Evolutionary conservation across 2,888 invertebrate species (phyloP), one percentile per base, ranked within the genome.

Genomic region (Thereva unica): DNA sequence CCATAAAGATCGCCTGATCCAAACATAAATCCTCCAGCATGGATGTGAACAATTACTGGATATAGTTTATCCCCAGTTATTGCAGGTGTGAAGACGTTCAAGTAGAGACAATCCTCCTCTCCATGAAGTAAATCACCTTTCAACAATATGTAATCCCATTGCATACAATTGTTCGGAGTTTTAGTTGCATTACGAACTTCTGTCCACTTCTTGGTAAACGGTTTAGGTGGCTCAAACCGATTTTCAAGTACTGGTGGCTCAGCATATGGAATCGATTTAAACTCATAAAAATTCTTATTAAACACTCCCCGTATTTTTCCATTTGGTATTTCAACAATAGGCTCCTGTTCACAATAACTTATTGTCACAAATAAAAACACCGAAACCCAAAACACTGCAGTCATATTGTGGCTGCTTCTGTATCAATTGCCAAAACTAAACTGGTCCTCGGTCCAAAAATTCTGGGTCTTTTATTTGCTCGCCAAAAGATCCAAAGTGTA

Each of bases 11-110:
- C 85, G 75, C 85, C 87, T 1, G 76, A 65, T 5, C 89, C 88
- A 71, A 85, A 88, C 85, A 89, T 89, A 76, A 86, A 89, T 9
- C 86, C 87, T 0, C 89, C 86, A 0, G 89, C 89, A 71, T 89
- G 89, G 67, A 90, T 86, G 75, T 80, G 85, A 1, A 88, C 83
- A 53, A 89, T 71, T 0, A 89, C 89, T 0, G 89, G 87, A 37
- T 86, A 79, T 8, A 79, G 78, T 0, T 82, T 78, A 0, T 78
- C 78, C 0, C 78, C 82, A 75, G 87, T 89, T 1, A 61, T 75
- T 87, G 89, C 1, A 89, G 71, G 23, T 2, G 23, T 23, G 23
- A 23, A 23, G 23, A 23, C 23, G 23, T 23, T 23, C 23, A 23
- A 23, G 72, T 84, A 87, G 0, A 89, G 79, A 71, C 89, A 90